Evolutionary conservation across 2,888 invertebrate genomes (phyloP).

Genomic region (Leptodirus hochenwartii): DNA sequence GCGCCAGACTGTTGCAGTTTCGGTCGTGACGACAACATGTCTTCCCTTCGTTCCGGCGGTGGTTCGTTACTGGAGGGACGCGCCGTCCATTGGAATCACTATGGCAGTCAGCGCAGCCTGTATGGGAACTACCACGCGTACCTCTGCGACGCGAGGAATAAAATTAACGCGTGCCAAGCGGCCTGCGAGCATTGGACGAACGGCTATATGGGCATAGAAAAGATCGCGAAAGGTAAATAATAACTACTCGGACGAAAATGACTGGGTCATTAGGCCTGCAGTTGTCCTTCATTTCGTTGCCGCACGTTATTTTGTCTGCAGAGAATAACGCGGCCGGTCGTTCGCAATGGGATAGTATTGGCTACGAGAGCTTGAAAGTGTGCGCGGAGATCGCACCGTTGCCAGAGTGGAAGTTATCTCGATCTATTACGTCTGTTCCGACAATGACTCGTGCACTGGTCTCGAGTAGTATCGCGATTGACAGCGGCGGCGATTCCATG

Average conservation of each 20-base stretch:
- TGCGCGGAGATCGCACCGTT: no score
- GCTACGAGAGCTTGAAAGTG: constrained; percentile 55
- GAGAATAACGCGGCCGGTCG: no score
- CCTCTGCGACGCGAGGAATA: constrained; percentile 64
- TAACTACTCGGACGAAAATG: no score
- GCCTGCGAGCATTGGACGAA: constrained; percentile 68
- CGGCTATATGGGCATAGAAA: constrained; percentile 48
- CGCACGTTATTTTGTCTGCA: no score
- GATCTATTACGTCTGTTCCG: no score
- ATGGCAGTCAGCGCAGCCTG: constrained; percentile 41
- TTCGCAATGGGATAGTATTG: constrained; percentile 59
- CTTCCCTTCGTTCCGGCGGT: no score
- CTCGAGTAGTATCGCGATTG: no score
- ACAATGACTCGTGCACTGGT: no score
- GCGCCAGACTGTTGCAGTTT: constrained; percentile 44
- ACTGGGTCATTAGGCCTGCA: no score
- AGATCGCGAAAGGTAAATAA: constrained; percentile 5
- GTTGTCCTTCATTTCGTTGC: no score
- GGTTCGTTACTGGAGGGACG: constrained; percentile 18
- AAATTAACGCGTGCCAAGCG: constrained; percentile 51
- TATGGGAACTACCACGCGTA: constrained; percentile 75
- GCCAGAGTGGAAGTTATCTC: no score
- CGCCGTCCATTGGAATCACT: constrained; percentile 31
- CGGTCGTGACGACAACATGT: constrained; percentile 10
- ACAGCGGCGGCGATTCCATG: no score